Evolutionary conservation across 35 echinoderm and acorn worm genomes (phyloP).

Genomic region (Chiridota heheva): DNA sequence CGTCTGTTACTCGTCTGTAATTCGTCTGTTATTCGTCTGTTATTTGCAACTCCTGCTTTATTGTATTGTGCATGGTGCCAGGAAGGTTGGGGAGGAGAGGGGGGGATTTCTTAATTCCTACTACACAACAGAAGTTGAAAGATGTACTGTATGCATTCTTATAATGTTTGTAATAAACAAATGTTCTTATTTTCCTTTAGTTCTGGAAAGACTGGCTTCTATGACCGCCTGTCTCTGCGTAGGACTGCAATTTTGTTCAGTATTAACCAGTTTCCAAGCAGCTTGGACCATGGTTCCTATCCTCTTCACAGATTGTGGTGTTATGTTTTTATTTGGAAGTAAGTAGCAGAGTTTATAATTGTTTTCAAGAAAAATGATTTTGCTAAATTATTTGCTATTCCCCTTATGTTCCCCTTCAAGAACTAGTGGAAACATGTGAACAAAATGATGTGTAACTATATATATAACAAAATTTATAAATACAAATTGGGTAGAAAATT

Average conservation of each 20-base stretch:
- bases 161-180: no score
- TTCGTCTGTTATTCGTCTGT: no score
- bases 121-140: no score
- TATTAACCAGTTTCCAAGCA: conserved; percentile 81
- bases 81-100: no score
- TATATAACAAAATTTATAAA: no score
- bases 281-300: conserved; percentile 72
- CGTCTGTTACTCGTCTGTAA: no score
- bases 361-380: neutral
- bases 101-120: no score
- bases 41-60: no score
- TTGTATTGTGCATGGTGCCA: no score
- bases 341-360: neutral
- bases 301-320: conserved; percentile 84
- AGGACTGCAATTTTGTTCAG: conserved; percentile 78
- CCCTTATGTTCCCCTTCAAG: neutral
- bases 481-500: no score
- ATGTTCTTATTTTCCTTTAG: no score
- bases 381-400: neutral
- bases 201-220: conserved; percentile 64
- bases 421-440: neutral
- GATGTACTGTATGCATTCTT: no score
- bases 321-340: conserved; percentile 95
- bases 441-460: neutral
- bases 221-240: conserved; percentile 65